These are phyloP conservation scores for Stichopus horrens DNA, from an alignment of 53 echinoderm and acorn worm genomes.

Conservation along the genomic window DNA sequence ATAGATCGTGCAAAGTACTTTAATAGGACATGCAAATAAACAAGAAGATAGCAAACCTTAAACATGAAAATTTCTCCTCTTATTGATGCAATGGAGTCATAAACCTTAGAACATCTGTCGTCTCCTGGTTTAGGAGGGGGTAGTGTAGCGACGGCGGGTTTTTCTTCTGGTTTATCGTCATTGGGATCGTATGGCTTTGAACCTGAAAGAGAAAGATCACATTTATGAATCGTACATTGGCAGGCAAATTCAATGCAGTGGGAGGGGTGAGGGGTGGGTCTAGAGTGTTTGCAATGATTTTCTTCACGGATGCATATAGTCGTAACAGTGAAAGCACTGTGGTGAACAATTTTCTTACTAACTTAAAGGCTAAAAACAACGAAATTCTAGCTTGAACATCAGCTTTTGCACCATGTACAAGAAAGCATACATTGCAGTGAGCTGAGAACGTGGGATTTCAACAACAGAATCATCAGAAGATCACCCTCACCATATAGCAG, in stretches of 20 bases:
- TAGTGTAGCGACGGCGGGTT: slow-evolving; percentile 46
- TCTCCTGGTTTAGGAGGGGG: slow-evolving; percentile 52
- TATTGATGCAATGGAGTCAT: slow-evolving; percentile 71
- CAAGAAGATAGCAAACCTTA: slow-evolving; percentile 59
- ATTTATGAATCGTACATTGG: no score
- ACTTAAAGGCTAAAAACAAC: no score
- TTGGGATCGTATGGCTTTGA: slow-evolving; percentile 56
- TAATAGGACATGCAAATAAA: background rate
- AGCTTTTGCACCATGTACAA: background rate
- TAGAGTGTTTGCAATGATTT: no score
- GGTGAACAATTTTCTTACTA: background rate
- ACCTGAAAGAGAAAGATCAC: slow-evolving; percentile 42
- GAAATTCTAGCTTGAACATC: background rate
- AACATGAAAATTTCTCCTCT: slow-evolving; percentile 85
- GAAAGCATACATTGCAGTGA: background rate
- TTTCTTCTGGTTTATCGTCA: slow-evolving; percentile 29
- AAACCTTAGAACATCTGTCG: slow-evolving; percentile 74
- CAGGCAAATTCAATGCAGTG: no score
- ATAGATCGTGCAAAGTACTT: no score
- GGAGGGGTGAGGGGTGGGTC: no score
- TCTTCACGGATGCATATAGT: no score
- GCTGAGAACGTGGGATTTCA: background rate
- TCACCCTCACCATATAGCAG: slow-evolving; percentile 70
- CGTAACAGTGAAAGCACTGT: background rate
- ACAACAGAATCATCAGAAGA: background rate